These are phyloP conservation scores for Pterocles gutturalis DNA, from an alignment of 2,113 vertebrate genomes.

Conservation along the genomic window DNA sequence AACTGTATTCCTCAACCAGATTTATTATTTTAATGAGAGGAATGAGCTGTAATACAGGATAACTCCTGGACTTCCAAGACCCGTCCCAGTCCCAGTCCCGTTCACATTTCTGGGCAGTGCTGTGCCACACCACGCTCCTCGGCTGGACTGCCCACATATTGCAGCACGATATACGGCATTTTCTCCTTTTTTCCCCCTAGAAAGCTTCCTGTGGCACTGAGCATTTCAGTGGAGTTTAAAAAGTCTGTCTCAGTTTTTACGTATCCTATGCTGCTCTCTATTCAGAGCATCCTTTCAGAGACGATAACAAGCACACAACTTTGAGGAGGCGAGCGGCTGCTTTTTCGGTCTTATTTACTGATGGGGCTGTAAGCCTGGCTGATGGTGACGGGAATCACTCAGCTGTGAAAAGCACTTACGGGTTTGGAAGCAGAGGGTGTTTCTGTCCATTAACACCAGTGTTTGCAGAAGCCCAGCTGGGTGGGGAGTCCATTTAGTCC, in stretches of 20 bases:
- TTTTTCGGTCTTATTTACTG: neutral
- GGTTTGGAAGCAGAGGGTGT: neutral
- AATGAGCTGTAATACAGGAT: neutral
- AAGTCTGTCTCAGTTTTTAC: neutral
- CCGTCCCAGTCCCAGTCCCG: fast-evolving
- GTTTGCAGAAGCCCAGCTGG: neutral
- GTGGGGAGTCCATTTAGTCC: neutral
- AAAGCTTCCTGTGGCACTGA: neutral
- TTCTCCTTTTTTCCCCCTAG: neutral
- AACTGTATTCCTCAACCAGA: neutral
- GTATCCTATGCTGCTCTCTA: fast-evolving
- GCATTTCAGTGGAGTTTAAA: neutral
- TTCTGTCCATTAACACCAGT: neutral
- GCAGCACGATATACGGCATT: neutral
- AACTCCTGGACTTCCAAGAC: neutral
- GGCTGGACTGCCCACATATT: fast-evolving
- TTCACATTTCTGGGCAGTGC: neutral
- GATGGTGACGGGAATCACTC: neutral
- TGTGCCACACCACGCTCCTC: fast-evolving
- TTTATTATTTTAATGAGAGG: neutral
- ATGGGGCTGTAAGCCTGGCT: neutral
- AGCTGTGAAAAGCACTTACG: constrained; percentile 11
- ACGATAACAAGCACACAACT: fast-evolving
- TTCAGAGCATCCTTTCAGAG: neutral
- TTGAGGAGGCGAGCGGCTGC: neutral